Conservation (phyloP, 2,888 invertebrate genomes). For the Cephus rjabovi region DNA sequence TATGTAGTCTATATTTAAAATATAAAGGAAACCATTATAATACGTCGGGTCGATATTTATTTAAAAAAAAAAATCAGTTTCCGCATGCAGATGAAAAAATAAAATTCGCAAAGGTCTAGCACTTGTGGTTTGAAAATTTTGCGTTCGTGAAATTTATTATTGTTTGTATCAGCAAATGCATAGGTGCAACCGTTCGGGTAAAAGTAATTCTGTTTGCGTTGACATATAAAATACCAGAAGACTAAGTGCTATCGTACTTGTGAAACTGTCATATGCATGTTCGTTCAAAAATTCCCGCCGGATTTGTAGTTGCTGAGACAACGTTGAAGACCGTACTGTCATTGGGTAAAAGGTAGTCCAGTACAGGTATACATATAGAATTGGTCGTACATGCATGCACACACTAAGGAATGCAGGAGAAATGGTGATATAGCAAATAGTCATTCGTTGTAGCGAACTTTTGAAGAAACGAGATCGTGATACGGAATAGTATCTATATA, state of each 20-base stretch:
- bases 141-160: neutral
- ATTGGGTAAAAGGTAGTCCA: too few species aligned
- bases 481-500: neutral
- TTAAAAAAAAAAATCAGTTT: too few species aligned
- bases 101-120: neutral
- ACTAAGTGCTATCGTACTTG: neutral
- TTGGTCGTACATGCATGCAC: too few species aligned
- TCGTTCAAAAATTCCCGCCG: neutral
- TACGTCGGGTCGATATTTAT: too few species aligned
- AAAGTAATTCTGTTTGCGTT: neutral
- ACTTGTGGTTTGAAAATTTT: neutral
- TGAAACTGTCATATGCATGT: neutral
- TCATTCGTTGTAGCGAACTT: neutral
- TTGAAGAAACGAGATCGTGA: neutral
- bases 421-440: neutral
- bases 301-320: neutral
- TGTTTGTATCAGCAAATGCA: neutral
- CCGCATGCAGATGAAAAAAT: too few species aligned
- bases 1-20: too few species aligned
- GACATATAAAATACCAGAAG: neutral
- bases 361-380: too few species aligned
- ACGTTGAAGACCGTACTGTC: too few species aligned
- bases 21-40: too few species aligned
- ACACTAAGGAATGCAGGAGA: neutral
- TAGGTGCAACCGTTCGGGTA: neutral